These are phyloP conservation scores for Aleadryas rufinucha DNA, from an alignment of 2,113 vertebrate species.

Conservation along the genomic window DNA sequence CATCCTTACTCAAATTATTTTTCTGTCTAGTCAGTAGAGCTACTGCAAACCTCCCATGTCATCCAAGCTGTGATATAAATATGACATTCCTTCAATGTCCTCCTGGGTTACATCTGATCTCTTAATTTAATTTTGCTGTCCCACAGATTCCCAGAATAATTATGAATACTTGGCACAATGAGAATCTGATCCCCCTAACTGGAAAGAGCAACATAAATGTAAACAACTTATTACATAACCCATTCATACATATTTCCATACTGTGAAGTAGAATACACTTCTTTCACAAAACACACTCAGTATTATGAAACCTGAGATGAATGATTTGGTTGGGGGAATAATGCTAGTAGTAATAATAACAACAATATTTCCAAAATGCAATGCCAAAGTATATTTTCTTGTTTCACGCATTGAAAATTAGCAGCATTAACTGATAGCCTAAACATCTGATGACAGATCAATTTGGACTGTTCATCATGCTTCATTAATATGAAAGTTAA, in stretches of 20 bases:
- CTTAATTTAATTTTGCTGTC: background rate
- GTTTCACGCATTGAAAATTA: background rate
- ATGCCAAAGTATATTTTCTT: background rate
- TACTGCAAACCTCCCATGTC: background rate
- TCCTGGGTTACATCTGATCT: background rate
- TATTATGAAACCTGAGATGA: slow-evolving; percentile 3
- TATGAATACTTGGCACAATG: background rate
- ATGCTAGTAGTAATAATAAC: background rate
- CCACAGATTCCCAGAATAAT: background rate
- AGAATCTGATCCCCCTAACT: background rate
- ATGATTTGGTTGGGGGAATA: background rate
- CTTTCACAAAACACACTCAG: background rate
- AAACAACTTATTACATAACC: background rate
- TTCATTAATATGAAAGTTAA: background rate
- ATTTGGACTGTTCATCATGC: background rate
- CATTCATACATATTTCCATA: background rate
- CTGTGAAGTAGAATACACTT: background rate
- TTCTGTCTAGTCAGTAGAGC: background rate
- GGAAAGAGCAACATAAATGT: background rate
- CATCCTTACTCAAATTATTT: background rate
- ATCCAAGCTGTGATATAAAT: background rate
- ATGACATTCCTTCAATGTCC: background rate
- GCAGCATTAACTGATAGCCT: background rate
- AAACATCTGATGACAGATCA: background rate
- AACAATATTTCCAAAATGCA: background rate